Conservation (phyloP, 1,140 invertebrate genomes). For the Agraylea sexmaculata region DNA sequence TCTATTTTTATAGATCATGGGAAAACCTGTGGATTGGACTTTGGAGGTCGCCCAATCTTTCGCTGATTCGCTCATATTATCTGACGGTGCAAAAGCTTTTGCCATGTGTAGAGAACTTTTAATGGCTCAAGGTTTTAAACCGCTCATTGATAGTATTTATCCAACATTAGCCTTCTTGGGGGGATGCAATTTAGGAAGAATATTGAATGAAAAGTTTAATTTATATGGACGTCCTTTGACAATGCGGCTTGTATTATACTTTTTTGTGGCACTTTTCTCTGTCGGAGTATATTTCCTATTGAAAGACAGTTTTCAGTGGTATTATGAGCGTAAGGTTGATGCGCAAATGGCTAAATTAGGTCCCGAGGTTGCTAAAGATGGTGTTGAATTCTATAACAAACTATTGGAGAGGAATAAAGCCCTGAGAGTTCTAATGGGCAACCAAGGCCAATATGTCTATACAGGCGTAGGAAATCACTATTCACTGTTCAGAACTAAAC, state of each 20-base stretch:
- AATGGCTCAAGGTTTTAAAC: slow-evolving; percentile 41
- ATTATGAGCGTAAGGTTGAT: slow-evolving; percentile 51
- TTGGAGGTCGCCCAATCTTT: slow-evolving; percentile 47
- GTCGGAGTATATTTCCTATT: slow-evolving; percentile 48
- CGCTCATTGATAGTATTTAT: slow-evolving; percentile 41
- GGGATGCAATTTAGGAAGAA: slow-evolving; percentile 37
- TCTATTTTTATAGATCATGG: slow-evolving; percentile 36
- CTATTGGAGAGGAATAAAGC: slow-evolving; percentile 59
- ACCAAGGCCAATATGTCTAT: slow-evolving; percentile 43
- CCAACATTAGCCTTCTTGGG: slow-evolving; percentile 33
- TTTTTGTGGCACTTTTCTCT: slow-evolving; percentile 43
- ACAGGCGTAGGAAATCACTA: slow-evolving; percentile 57
- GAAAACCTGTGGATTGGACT: slow-evolving; percentile 46
- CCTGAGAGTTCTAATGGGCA: slow-evolving; percentile 50
- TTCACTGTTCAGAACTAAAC: slow-evolving; percentile 48
- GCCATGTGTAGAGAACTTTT: slow-evolving; percentile 62
- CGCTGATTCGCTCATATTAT: slow-evolving; percentile 51
- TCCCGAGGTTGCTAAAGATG: slow-evolving; percentile 52
- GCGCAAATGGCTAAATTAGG: slow-evolving; percentile 44
- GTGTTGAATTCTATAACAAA: slow-evolving; percentile 64
- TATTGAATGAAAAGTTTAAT: slow-evolving; percentile 41
- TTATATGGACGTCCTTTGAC: slow-evolving; percentile 39
- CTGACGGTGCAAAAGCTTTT: slow-evolving; percentile 64
- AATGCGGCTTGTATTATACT: slow-evolving; percentile 43
- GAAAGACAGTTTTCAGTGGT: slow-evolving; percentile 48